phyloP scores from a whole-genome alignment of 2,888 invertebrate genomes.

The Epinotia brunnichana region DNA sequence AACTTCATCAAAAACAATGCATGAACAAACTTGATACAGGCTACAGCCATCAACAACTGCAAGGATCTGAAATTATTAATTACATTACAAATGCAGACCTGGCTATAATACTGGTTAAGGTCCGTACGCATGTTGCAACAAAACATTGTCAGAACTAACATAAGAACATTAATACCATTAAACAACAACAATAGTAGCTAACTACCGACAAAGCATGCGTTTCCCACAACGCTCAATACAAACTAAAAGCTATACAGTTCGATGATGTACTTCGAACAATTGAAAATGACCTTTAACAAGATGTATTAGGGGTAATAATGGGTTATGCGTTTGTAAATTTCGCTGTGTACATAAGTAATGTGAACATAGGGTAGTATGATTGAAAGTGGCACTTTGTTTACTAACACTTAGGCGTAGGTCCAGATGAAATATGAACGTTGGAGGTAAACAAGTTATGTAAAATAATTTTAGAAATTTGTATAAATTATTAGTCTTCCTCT shows the following conservation, averaged over 20 bases:
- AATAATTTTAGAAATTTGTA: background rate
- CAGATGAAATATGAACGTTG: background rate
- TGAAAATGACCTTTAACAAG: conserved; percentile 48
- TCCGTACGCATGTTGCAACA: conserved; percentile 54
- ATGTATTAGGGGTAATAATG: conserved; percentile 46
- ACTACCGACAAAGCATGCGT: conserved; percentile 59
- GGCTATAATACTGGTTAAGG: conserved; percentile 21
- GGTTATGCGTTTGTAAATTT: conserved; percentile 22
- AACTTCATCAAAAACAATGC: too few relatives aligned
- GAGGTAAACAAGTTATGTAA: background rate
- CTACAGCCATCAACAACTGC: too few relatives aligned
- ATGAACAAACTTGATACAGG: too few relatives aligned
- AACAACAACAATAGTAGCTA: conserved; percentile 59
- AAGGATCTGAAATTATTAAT: background rate
- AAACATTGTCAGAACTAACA: conserved; percentile 57
- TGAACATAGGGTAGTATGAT: conserved; percentile 14
- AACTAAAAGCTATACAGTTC: conserved; percentile 49
- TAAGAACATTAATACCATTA: conserved; percentile 53
- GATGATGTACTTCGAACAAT: conserved; percentile 44
- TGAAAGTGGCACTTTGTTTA: conserved; percentile 18
- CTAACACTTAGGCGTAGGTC: background rate
- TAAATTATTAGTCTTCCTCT: too few relatives aligned
- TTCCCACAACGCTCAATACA: conserved; percentile 65
- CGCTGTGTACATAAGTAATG: conserved; percentile 25
- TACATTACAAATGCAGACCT: conserved; percentile 4